These are phyloP conservation scores for Antheraea mylitta DNA, from an alignment of 1,140 invertebrate genomes.

Conservation along the genomic window DNA sequence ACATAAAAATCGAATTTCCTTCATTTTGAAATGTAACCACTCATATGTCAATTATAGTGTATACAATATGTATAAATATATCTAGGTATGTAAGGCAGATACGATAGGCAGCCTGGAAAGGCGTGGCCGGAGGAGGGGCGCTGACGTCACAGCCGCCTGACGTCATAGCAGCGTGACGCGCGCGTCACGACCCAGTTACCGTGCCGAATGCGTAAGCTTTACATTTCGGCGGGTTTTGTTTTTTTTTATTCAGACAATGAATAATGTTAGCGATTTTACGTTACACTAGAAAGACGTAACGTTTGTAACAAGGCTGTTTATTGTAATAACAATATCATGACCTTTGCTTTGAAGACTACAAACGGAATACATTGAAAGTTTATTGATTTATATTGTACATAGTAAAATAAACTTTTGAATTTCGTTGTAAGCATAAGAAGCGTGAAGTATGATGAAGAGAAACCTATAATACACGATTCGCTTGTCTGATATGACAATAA, in stretches of 20 bases:
- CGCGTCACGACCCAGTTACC: constrained; percentile 26
- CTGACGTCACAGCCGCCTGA: constrained; percentile 46
- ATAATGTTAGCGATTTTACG: background rate
- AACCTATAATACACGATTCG: too few relatives aligned
- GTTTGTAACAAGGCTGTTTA: background rate
- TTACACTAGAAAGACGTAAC: background rate
- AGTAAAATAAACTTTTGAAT: too few relatives aligned
- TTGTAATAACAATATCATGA: background rate
- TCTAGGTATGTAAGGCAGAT: background rate
- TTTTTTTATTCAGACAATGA: constrained; percentile 2
- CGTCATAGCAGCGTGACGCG: constrained; percentile 35
- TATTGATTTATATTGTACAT: too few relatives aligned
- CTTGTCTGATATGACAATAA: too few relatives aligned
- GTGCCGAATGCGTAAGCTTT: constrained; percentile 19
- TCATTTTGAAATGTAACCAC: too few relatives aligned
- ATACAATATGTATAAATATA: background rate
- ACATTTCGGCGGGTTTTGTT: constrained; percentile 6
- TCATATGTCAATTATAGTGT: background rate
- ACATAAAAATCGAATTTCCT: too few relatives aligned
- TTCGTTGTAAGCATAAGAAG: too few relatives aligned
- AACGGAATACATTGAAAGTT: background rate
- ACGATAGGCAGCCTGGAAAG: background rate
- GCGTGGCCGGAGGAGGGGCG: constrained; percentile 49
- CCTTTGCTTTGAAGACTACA: background rate
- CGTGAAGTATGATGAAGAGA: too few relatives aligned